A percentile compares a stretch with the other conserved stretches of the same genome.
Evolutionary conservation across 2,113 vertebrate species (phyloP).

Genomic region (Hassar affinis): DNA sequence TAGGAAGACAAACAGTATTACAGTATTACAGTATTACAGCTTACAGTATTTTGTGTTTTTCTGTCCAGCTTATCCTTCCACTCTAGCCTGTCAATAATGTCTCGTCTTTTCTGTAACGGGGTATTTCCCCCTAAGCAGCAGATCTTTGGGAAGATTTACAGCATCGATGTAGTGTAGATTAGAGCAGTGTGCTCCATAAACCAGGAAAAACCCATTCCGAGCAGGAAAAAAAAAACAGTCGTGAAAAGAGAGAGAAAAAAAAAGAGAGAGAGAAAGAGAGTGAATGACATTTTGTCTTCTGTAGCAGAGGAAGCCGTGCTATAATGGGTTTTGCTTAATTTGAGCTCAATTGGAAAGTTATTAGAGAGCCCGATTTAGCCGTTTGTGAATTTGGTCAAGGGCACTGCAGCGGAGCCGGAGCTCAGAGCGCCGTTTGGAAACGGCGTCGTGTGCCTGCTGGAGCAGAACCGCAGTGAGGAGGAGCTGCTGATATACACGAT

Average conservation of each 20-base stretch:
- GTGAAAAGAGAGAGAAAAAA: conserved; percentile 31
- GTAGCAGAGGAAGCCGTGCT: conserved; percentile 72
- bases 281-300: conserved; percentile 72
- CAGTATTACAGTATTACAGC: too few relatives aligned
- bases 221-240: conserved; percentile 22
- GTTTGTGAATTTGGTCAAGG: conserved; percentile 77
- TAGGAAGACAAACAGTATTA: background rate
- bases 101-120: background rate
- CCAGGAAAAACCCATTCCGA: conserved; percentile 9
- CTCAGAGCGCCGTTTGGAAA: conserved; percentile 38
- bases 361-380: conserved; percentile 73
- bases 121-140: conserved; percentile 13
- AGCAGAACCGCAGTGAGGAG: conserved; percentile 27
- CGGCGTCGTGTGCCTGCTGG: background rate
- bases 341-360: conserved; percentile 78
- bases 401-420: conserved; percentile 58
- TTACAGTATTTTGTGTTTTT: background rate
- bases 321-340: conserved; percentile 77
- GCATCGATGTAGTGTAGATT: background rate
- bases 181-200: conserved; percentile 12
- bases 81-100: background rate
- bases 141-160: conserved; percentile 29
- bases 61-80: background rate
- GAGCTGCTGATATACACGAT: conserved; percentile 10
- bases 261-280: conserved; percentile 59